Percentiles rank a stretch among this genome's conserved stretches.
These are phyloP conservation scores for Agrotis ipsilon DNA, from an alignment of 2,888 invertebrate species.

Conservation along the genomic window DNA sequence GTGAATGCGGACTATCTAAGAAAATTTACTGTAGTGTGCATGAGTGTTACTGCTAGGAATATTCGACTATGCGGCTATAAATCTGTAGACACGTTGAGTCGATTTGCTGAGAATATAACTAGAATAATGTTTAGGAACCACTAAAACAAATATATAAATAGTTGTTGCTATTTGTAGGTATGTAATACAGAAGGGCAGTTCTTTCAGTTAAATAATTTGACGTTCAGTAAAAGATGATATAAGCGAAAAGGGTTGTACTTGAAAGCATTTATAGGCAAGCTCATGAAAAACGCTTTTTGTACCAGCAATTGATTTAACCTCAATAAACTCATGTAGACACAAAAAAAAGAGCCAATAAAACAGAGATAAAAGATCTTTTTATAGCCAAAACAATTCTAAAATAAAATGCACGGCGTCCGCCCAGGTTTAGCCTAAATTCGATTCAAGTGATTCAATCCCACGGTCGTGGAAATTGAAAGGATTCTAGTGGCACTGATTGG, in stretches of 20 bases:
- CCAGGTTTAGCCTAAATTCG: conserved; percentile 39
- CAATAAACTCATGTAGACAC: neutral
- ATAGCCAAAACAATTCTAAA: conserved; percentile 19
- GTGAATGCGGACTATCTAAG: conserved; percentile 28
- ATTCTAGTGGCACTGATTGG: conserved; percentile 47
- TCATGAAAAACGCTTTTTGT: neutral
- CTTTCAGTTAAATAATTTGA: neutral
- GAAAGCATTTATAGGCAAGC: neutral
- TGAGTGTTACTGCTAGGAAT: conserved; percentile 43
- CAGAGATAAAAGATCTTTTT: neutral
- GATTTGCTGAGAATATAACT: conserved; percentile 23
- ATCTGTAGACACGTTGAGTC: conserved; percentile 36
- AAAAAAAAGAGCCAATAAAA: too few relatives aligned
- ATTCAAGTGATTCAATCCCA: conserved; percentile 44
- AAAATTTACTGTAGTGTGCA: conserved; percentile 17
- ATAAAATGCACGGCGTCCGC: conserved; percentile 9
- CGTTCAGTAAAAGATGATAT: neutral
- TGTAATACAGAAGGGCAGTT: neutral
- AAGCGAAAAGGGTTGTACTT: neutral
- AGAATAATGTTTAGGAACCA: conserved; percentile 9
- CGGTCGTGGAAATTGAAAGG: conserved; percentile 37
- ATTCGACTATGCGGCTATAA: conserved; percentile 12
- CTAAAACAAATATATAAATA: conserved; percentile 34
- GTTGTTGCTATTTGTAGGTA: neutral
- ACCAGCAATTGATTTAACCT: conserved; percentile 1